Evolutionary conservation across 2,888 invertebrate species (phyloP).

Genomic region (Drosophila picticornis): DNA sequence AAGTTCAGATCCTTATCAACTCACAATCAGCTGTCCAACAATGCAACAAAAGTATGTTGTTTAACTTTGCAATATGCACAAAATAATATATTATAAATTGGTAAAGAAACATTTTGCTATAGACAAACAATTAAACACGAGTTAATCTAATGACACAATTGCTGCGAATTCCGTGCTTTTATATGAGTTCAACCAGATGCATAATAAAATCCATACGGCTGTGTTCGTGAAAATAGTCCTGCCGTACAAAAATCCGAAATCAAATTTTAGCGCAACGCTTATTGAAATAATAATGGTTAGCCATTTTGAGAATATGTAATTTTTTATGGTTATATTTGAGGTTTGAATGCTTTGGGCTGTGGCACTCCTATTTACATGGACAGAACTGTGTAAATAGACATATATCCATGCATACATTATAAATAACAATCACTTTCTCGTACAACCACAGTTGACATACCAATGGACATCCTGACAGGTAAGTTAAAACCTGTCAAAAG

Average conservation of each 20-base stretch:
- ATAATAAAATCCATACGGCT: not conserved
- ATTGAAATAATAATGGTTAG: not conserved
- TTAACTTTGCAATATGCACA: conserved; percentile 49
- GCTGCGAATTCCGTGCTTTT: conserved; percentile 29
- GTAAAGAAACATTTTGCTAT: conserved; percentile 29
- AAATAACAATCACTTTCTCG: conserved; percentile 4
- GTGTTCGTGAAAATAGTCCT: not conserved
- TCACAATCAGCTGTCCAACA: conserved; percentile 44
- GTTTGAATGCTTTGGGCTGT: not conserved
- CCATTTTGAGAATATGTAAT: not conserved
- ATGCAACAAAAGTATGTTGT: conserved; percentile 43
- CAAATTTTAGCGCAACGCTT: not conserved
- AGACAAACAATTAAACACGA: conserved; percentile 35
- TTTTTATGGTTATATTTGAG: not conserved
- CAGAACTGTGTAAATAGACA: not conserved
- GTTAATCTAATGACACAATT: conserved; percentile 15
- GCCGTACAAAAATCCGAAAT: not conserved
- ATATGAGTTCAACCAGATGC: conserved; percentile 31
- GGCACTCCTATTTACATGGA: not conserved
- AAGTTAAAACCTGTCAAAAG: conserved; percentile 12
- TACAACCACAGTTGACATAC: conserved; percentile 6
- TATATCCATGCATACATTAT: not conserved
- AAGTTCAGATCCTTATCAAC: not conserved
- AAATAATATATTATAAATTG: conserved; percentile 67
- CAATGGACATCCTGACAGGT: conserved; percentile 16